A percentile compares a stretch with the other conserved stretches of the same genome.
These are phyloP conservation scores for Eudyptes chrysolophus DNA, from an alignment of 2,113 vertebrate species.

Conservation along the genomic window DNA sequence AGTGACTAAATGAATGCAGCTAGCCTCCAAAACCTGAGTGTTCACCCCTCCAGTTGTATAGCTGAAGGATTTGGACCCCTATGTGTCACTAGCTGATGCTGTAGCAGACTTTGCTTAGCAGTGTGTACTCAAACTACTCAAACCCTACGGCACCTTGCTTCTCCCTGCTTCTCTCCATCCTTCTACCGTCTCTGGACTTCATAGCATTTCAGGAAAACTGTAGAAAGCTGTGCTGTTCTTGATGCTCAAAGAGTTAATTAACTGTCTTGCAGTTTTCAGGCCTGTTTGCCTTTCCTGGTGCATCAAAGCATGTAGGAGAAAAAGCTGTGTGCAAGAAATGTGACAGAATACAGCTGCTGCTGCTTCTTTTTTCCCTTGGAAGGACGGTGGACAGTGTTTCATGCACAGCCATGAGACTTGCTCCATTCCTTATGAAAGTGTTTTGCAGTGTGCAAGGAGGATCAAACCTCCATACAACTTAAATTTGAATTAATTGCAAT, in stretches of 20 bases:
- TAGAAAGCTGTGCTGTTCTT: background rate
- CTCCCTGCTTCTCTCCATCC: background rate
- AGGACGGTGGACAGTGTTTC: background rate
- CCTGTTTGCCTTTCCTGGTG: background rate
- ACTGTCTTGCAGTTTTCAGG: background rate
- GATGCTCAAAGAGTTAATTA: background rate
- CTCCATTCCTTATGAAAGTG: background rate
- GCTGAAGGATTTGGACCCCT: background rate
- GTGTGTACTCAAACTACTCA: too few species aligned
- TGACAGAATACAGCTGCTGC: background rate
- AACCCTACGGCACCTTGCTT: accelerated
- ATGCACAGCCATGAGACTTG: background rate
- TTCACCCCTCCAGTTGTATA: background rate
- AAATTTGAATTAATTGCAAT: background rate
- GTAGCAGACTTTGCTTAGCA: background rate
- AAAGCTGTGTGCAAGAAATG: background rate
- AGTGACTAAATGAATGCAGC: background rate
- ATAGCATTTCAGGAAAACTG: background rate
- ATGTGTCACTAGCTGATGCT: background rate
- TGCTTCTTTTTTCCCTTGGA: background rate
- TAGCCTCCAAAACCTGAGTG: background rate
- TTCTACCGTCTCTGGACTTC: background rate
- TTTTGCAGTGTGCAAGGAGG: background rate
- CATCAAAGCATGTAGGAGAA: background rate
- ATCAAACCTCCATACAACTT: background rate